Percentiles rank a stretch among this genome's conserved stretches.
These are phyloP conservation scores for Mesembrinibis cayennensis DNA, from an alignment of 2,113 vertebrate genomes.

Conservation along the genomic window DNA sequence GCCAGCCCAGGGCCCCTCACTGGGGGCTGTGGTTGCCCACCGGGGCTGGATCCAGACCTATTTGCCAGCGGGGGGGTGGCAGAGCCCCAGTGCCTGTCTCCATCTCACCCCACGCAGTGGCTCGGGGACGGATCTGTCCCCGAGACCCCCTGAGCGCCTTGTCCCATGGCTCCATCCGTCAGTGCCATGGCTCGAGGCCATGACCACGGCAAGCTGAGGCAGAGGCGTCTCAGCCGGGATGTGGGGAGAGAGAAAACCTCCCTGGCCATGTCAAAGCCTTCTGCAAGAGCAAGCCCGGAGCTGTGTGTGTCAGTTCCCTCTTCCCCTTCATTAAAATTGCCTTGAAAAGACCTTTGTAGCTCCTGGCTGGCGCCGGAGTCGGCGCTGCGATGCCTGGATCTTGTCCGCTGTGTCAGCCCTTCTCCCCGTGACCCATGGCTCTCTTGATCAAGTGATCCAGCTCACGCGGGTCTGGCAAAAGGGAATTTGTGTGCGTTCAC, in stretches of 20 bases:
- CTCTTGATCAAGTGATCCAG: background rate
- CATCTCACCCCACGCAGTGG: rapidly evolving
- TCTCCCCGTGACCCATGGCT: background rate
- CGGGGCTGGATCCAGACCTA: rapidly evolving
- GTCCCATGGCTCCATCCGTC: background rate
- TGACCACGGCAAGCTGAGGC: rapidly evolving
- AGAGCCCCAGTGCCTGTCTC: background rate
- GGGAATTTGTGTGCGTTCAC: background rate
- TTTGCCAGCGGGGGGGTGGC: background rate
- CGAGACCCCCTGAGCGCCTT: rapidly evolving
- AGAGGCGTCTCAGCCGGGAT: background rate
- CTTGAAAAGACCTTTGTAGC: background rate
- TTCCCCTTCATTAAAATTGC: background rate
- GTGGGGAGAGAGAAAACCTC: background rate
- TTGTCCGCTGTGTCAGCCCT: background rate
- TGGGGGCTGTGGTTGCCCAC: background rate
- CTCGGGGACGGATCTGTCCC: rapidly evolving
- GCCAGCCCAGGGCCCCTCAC: background rate
- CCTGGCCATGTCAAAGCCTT: background rate
- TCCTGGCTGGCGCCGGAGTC: background rate
- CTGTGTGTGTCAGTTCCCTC: background rate
- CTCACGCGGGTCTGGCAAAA: background rate
- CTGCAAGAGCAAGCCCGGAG: background rate
- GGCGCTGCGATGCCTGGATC: rapidly evolving
- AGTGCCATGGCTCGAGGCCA: rapidly evolving